phyloP scores from a whole-genome alignment of 2,888 invertebrate genomes.

The Brassicogethes aeneus region DNA sequence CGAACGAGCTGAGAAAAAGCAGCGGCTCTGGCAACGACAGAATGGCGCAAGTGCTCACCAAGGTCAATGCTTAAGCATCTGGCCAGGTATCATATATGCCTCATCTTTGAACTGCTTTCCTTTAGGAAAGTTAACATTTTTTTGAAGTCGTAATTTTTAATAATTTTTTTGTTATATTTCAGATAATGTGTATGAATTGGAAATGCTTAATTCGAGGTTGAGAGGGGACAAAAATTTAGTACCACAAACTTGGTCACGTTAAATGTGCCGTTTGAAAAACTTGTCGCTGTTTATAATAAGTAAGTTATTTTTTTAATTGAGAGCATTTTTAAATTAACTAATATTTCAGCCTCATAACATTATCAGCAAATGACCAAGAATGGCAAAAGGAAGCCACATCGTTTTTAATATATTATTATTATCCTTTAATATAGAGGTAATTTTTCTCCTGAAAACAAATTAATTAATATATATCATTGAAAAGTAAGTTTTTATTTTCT shows the following conservation, averaged over 20 bases:
- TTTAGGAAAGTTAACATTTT: too few species aligned
- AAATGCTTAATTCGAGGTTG: conserved; percentile 66
- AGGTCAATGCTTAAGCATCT: conserved; percentile 69
- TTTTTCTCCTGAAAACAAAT: conserved; percentile 56
- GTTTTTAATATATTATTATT: conserved; percentile 63
- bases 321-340: conserved; percentile 9
- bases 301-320: conserved; percentile 34
- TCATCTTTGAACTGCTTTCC: too few species aligned
- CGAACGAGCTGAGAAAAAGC: conserved; percentile 43
- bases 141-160: too few species aligned
- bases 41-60: conserved; percentile 61
- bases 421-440: conserved; percentile 66
- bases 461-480: conserved; percentile 30
- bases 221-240: conserved; percentile 66
- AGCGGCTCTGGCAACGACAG: conserved; percentile 47
- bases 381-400: conserved; percentile 83
- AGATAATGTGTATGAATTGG: conserved; percentile 56
- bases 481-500: conserved; percentile 42
- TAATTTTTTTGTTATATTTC: too few species aligned
- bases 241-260: conserved; percentile 67
- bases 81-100: conserved; percentile 73
- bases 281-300: conserved; percentile 78
- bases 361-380: conserved; percentile 61
- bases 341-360: conserved; percentile 56
- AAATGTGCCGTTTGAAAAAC: conserved; percentile 65